Conservation (phyloP, 2,113 vertebrate genomes). For the Scomber colias region DNA sequence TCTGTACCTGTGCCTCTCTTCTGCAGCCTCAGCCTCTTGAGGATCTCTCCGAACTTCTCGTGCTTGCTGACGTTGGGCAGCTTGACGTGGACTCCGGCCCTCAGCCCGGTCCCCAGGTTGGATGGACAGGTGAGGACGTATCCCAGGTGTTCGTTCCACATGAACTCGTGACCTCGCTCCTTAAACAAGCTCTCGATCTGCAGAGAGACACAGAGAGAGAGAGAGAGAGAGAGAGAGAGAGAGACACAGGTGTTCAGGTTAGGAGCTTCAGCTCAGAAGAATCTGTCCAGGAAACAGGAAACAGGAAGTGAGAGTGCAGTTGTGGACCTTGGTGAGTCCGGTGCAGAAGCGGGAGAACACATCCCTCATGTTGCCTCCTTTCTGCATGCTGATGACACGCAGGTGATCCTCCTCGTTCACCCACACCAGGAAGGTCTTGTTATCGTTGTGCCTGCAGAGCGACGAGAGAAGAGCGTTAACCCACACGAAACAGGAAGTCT, state of each 20-base stretch:
- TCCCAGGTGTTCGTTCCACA: constrained; percentile 98
- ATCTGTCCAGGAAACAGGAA: background rate
- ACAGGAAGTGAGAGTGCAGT: background rate
- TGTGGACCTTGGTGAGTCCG: constrained; percentile 91
- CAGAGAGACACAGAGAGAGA: background rate
- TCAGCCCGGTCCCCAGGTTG: constrained; percentile 95
- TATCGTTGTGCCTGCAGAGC: constrained; percentile 92
- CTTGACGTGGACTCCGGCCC: constrained; percentile 95
- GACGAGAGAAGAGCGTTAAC: background rate
- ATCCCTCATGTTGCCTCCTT: constrained; percentile 96
- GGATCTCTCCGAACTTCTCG: constrained; percentile 91
- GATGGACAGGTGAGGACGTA: constrained; percentile 96
- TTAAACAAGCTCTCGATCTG: constrained; percentile 95
- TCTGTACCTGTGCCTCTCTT: constrained; percentile 93
- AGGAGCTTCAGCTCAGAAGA: too few relatives aligned
- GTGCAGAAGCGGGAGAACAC: constrained; percentile 95
- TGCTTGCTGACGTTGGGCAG: constrained; percentile 92
- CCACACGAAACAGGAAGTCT: background rate
- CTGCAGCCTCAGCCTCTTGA: constrained; percentile 94
- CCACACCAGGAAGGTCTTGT: constrained; percentile 97
- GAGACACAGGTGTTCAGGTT: background rate
- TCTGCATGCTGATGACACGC: constrained; percentile 98
- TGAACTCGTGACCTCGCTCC: constrained; percentile 92
- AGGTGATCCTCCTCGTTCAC: constrained; percentile 98
- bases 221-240: background rate